Base-by-base conservation (phyloP, 2,113 vertebrate species). In the Hippocampus guttulatus region DNA sequence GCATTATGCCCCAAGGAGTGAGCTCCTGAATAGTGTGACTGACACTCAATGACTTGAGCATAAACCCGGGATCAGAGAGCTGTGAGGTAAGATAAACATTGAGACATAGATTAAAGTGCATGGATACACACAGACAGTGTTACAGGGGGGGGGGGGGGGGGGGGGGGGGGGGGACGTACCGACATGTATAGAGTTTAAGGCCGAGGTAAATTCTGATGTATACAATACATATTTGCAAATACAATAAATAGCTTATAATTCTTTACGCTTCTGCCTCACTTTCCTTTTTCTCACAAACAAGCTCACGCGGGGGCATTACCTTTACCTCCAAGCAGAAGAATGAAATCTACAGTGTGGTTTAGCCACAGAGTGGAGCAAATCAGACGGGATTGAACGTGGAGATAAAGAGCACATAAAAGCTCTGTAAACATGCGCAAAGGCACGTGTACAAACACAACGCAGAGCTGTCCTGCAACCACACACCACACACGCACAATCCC, bases 361-460 rank as follows among this genome's bases (percentile, higher is more conserved):
- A 89, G 76, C 80, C 84, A 84, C 81, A 80, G 80, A 85, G 84
- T 81, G 73, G 70, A 71, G 81, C 79, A 88, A 90, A 84, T 84
- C 76, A 78, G 78, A 78, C 76, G 79, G 84, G 85, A 88, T 85
- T 84, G 70, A 87, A 79, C 81, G 78, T 69, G 41, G 58, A 82
- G 81, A 89, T 88, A 85, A 88, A 89, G 85, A 88, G 85, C 82
- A 83, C 79, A 82, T 77, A 81, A 81, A 74, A 85, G 78, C 85
- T 84, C 81, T 83, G 80, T 81, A 84, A 90, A 90, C 85, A 40
- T 33, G 16, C 75, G 74, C 83, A 75, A 55, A 72, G 70, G 75
- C n/a, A 67, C 18, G 15, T 67, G 64, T 71, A 77, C 70, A 73
- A 52, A 45, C 61, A 71, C 69, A 62, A 33, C 4, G 4, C 30